Evolutionary conservation across 2,888 invertebrate genomes (phyloP), one percentile per base, ranked within the genome.

Genomic region (Platypus cylindrus): DNA sequence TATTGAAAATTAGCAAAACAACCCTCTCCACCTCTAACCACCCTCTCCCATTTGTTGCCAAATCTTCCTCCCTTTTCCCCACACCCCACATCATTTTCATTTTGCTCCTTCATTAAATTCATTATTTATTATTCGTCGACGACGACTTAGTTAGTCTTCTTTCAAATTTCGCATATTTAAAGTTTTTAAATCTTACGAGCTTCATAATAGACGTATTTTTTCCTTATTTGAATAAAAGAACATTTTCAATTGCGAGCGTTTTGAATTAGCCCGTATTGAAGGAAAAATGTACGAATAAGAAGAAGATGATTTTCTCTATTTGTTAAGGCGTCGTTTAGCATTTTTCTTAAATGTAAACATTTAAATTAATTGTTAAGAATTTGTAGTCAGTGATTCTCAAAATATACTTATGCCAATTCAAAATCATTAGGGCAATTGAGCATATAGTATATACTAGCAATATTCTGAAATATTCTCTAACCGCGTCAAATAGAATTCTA

Each of bases 191-290:
- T 36, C 36, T n/a, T n/a, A n/a, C n/a, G 29, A 29, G 27, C 13
- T 36, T 36, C 30, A 36, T 36, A 40, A 36, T 30, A 20, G 28
- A 33, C 24, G 36, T 36, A 32, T 40, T 40, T 40, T 36, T 36
- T 32, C 30, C 30, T 12, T 20, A 16, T 20, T 22, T 22, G 34
- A 36, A 36, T 33, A 36, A 36, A 23, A 30, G 34, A 27, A 9
- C 36, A 29, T 20, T 34, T 34, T 38, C 32, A 36, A 35, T 32
- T 35, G 27, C 24, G 27, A 32, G 34, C 32, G 36, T n/a, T 36
- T 39, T 32, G 34, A 40, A 40, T 40, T 40, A 40, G 40, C 37
- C 28, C 25, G 40, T 32, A 39, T 39, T 39, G 39, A 39, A 22
- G 29, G n/a, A n/a, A n/a, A n/a, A n/a, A n/a, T n/a, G n/a, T n/a